These are phyloP conservation scores for Thaumetopoea pityocampa DNA, from an alignment of 1,140 invertebrate species.

Conservation along the genomic window DNA sequence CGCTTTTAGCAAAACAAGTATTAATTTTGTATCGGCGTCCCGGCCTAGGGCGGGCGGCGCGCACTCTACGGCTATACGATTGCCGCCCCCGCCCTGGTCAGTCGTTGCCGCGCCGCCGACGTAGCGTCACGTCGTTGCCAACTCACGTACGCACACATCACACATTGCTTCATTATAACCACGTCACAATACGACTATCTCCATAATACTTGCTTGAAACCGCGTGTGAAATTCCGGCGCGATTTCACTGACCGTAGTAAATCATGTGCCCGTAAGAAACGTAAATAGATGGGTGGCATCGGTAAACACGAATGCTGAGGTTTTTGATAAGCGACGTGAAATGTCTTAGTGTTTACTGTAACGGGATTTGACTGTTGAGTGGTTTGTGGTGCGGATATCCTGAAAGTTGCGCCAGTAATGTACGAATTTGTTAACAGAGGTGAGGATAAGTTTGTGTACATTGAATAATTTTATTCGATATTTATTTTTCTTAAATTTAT, in stretches of 20 bases:
- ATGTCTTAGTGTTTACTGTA: conserved; percentile 31
- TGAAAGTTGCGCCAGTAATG: conserved; percentile 10
- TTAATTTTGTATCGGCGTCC: conserved; percentile 71
- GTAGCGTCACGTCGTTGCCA: conserved; percentile 34
- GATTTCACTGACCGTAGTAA: neutral
- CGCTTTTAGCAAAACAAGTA: conserved; percentile 73
- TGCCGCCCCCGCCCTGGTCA: conserved; percentile 45
- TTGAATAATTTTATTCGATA: neutral
- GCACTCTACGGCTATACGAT: neutral
- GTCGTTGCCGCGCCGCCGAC: conserved; percentile 39
- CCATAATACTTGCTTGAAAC: conserved; percentile 25
- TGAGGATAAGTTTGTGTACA: conserved; percentile 14
- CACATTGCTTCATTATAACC: conserved; percentile 41
- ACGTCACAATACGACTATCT: conserved; percentile 36
- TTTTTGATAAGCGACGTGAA: conserved; percentile 30
- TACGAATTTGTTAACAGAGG: conserved; percentile 19
- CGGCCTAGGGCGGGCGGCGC: conserved; percentile 43
- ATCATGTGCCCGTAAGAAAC: conserved; percentile 18
- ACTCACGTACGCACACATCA: conserved; percentile 26
- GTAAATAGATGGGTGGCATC: conserved; percentile 43
- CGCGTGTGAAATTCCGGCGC: conserved; percentile 4
- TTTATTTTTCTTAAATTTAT: neutral
- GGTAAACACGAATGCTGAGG: conserved; percentile 30
- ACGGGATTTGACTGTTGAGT: conserved; percentile 30
- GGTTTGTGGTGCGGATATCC: conserved; percentile 32